A percentile compares a stretch with the other conserved stretches of the same genome.
These are phyloP conservation scores for Pinna nobilis DNA, from an alignment of 1,140 invertebrate genomes.

Conservation along the genomic window DNA sequence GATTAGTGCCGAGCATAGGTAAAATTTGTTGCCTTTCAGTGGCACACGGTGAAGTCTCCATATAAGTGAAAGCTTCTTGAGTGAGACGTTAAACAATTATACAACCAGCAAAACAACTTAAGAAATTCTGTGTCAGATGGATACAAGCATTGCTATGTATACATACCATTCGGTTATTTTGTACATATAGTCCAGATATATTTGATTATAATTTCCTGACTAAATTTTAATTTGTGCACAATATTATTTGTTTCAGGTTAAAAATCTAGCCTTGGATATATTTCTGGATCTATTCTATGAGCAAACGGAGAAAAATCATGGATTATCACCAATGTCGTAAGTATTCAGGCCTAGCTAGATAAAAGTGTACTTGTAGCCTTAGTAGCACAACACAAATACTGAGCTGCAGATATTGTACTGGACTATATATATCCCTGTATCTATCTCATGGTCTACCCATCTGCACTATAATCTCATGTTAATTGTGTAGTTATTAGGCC, in stretches of 20 bases:
- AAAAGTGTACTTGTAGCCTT: background rate
- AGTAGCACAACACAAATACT: background rate
- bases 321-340: conserved; percentile 29
- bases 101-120: background rate
- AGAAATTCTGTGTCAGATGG: background rate
- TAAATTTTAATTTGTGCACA: conserved; percentile 16
- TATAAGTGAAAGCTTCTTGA: too few species aligned
- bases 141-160: background rate
- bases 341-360: background rate
- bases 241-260: conserved; percentile 17
- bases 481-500: background rate
- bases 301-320: conserved; percentile 8
- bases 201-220: background rate
- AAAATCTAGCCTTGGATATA: conserved; percentile 26
- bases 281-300: conserved; percentile 33
- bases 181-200: background rate
- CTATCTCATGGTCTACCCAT: background rate
- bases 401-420: background rate
- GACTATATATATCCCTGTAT: background rate
- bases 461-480: background rate
- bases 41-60: too few species aligned
- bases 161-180: background rate
- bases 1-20: too few species aligned
- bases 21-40: too few species aligned
- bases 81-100: too few species aligned